phyloP scores from a whole-genome alignment of 1,140 invertebrate genomes.

The Diuraphis noxia region DNA sequence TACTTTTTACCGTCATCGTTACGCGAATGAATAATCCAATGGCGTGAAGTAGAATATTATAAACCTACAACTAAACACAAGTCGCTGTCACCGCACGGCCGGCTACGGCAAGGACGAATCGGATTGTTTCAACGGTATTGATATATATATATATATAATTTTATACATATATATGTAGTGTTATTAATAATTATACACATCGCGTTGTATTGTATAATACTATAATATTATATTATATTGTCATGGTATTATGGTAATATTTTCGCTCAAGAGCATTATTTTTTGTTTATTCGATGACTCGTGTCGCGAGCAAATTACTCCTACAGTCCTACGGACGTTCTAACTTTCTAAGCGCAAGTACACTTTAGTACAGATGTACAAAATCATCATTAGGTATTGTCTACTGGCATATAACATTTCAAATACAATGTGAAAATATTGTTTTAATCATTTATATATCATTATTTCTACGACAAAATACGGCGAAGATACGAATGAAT shows the following conservation, averaged over 20 bases:
- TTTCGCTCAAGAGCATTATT: neutral
- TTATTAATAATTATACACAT: neutral
- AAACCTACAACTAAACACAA: constrained; percentile 1
- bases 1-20: neutral
- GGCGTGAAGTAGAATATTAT: constrained; percentile 14
- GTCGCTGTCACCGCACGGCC: neutral
- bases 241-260: too few relatives aligned
- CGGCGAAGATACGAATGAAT: neutral
- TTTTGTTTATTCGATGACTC: neutral
- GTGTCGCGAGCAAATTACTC: neutral
- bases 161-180: neutral
- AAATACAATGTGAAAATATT: neutral
- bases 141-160: neutral
- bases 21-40: neutral
- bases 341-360: neutral
- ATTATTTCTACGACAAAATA: neutral
- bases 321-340: neutral
- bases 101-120: constrained; percentile 29
- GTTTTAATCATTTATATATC: neutral
- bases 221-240: neutral
- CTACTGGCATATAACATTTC: too few relatives aligned
- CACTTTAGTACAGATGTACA: too few relatives aligned
- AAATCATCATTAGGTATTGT: too few relatives aligned
- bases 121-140: neutral
- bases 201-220: neutral